Evolutionary conservation across 1,140 invertebrate genomes (phyloP).

Genomic region (Agraylea sexmaculata): DNA sequence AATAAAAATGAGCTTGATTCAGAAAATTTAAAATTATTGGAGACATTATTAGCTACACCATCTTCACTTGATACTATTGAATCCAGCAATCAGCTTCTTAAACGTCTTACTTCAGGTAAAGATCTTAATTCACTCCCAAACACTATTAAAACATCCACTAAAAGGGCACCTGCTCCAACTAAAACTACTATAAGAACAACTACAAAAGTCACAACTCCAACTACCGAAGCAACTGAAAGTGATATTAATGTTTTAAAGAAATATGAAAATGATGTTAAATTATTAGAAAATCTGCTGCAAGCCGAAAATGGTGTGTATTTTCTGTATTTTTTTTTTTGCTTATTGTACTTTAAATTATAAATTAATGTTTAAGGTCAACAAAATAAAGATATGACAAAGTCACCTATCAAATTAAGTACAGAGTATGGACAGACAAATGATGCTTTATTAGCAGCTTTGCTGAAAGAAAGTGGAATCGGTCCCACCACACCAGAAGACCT

Average conservation of each 20-base stretch:
- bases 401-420: conserved; percentile 34
- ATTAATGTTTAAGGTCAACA: too few species aligned
- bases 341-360: too few species aligned
- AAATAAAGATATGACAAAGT: conserved; percentile 30
- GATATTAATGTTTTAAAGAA: conserved; percentile 31
- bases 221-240: too few species aligned
- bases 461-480: conserved; percentile 55
- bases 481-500: conserved; percentile 47
- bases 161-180: conserved; percentile 6
- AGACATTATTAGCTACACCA: conserved; percentile 28
- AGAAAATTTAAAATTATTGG: conserved; percentile 28
- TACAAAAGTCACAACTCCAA: conserved; percentile 25
- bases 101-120: conserved; percentile 10
- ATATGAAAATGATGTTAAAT: conserved; percentile 33
- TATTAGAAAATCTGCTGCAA: conserved; percentile 37
- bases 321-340: too few species aligned
- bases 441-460: conserved; percentile 49
- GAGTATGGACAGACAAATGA: conserved; percentile 49
- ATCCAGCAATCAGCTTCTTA: conserved; percentile 11
- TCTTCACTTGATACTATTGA: conserved; percentile 27
- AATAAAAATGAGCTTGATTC: conserved; percentile 21
- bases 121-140: background rate
- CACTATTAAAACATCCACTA: conserved; percentile 5
- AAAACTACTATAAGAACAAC: conserved; percentile 13
- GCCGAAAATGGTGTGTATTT: conserved; percentile 33